Conservation (phyloP, 2,888 invertebrate species). For the Biston stratarius region DNA sequence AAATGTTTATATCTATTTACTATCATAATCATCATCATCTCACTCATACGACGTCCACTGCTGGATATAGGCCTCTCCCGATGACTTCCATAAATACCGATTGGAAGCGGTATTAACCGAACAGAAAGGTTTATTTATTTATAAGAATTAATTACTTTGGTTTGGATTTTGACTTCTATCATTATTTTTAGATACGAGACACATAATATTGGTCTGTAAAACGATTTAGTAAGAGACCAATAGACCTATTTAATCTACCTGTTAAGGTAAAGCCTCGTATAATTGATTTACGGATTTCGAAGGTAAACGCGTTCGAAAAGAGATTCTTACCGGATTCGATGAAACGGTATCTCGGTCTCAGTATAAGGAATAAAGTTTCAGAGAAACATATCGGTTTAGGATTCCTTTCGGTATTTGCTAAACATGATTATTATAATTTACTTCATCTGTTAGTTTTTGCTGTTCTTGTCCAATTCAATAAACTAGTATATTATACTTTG, state of each 20-base stretch:
- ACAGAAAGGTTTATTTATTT: no score
- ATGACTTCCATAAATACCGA: no score
- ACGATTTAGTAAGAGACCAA: conserved; percentile 24
- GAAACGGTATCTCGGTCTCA: conserved; percentile 21
- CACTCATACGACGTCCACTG: no score
- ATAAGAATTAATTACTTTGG: no score
- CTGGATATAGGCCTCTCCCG: no score
- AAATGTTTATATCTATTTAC: no score
- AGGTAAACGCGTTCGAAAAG: conserved; percentile 31
- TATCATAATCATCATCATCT: no score
- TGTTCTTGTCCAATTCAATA: no score
- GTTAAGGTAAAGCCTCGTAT: conserved; percentile 29
- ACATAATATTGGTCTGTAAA: not conserved
- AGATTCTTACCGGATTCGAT: conserved; percentile 23
- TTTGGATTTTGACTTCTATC: no score
- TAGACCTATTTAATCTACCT: conserved; percentile 17
- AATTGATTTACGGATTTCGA: conserved; percentile 37
- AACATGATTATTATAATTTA: not conserved
- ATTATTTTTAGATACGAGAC: not conserved
- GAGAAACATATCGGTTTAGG: conserved; percentile 13
- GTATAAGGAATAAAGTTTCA: conserved; percentile 15
- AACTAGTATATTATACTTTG: not conserved
- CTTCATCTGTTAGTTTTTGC: no score
- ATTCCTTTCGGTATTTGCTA: not conserved
- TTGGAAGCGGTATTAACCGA: no score